Percentiles rank a stretch among this genome's conserved stretches.
These are phyloP conservation scores for Ivindomyrus marchei DNA, from an alignment of 2,113 vertebrate species.

Conservation along the genomic window DNA sequence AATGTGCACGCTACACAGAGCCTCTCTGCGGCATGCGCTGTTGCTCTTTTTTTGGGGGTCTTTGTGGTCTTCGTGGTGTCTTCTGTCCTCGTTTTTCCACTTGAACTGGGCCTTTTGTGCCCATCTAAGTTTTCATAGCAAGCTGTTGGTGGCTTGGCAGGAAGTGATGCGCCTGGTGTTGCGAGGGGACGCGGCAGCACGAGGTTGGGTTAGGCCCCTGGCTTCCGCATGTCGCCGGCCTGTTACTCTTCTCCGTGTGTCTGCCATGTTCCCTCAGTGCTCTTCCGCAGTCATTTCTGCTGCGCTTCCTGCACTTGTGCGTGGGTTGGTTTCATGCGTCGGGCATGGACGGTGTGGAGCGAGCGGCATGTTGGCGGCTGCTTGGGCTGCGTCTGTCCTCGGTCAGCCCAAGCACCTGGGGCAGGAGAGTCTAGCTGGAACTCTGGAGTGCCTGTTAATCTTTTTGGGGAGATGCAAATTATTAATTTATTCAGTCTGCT, in stretches of 20 bases:
- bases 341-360: not conserved
- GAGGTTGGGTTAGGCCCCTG: too few relatives aligned
- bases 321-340: not conserved
- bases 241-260: not conserved
- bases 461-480: not conserved
- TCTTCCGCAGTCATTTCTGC: not conserved
- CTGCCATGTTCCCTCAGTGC: not conserved
- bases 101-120: not conserved
- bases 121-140: not conserved
- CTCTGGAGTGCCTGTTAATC: not conserved
- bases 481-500: not conserved
- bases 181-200: not conserved
- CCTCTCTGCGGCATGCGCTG: too few relatives aligned
- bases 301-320: not conserved
- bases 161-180: not conserved
- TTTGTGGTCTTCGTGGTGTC: not conserved
- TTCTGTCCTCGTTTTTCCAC: not conserved
- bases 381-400: not conserved
- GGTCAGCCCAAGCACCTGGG: not conserved
- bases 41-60: not conserved
- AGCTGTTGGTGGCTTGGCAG: not conserved
- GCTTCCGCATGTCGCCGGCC: not conserved
- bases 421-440: not conserved
- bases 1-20: too few relatives aligned
- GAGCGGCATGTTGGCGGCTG: not conserved